Percentiles rank a stretch among this genome's conserved stretches.
Conservation (phyloP, 2,113 vertebrate species). For the Lasiurus cinereus region DNA sequence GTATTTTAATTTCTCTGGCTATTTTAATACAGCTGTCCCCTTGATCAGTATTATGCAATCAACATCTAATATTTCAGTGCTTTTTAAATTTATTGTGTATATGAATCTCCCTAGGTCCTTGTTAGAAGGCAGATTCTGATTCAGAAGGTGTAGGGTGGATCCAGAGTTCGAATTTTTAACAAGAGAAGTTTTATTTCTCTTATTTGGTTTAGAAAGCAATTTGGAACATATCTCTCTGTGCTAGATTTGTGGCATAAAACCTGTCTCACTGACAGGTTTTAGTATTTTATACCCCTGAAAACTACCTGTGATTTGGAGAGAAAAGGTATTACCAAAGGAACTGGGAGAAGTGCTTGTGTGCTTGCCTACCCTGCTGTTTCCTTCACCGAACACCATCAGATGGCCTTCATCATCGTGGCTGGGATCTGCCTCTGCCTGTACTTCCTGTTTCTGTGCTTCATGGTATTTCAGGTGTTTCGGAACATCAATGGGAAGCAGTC, state of each 20-base stretch:
- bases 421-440: conserved; percentile 98
- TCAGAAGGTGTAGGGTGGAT: neutral
- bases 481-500: conserved; percentile 97
- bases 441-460: conserved; percentile 98
- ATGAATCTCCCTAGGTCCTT: neutral
- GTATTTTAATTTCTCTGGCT: neutral
- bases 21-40: neutral
- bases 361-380: neutral
- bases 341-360: neutral
- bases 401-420: conserved; percentile 98
- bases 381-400: conserved; percentile 88
- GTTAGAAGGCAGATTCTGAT: conserved; percentile 10
- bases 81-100: neutral
- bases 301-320: neutral
- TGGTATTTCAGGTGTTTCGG: conserved; percentile 98
- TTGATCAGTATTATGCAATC: neutral
- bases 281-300: neutral
- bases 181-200: neutral
- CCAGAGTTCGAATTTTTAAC: neutral
- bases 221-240: neutral
- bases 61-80: neutral
- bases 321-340: neutral
- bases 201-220: neutral
- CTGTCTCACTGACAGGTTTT: neutral
- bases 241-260: neutral